Evolutionary conservation across 2,113 vertebrate genomes (phyloP), one percentile per base, ranked within the genome.

Genomic region (Neotoma lepida): DNA sequence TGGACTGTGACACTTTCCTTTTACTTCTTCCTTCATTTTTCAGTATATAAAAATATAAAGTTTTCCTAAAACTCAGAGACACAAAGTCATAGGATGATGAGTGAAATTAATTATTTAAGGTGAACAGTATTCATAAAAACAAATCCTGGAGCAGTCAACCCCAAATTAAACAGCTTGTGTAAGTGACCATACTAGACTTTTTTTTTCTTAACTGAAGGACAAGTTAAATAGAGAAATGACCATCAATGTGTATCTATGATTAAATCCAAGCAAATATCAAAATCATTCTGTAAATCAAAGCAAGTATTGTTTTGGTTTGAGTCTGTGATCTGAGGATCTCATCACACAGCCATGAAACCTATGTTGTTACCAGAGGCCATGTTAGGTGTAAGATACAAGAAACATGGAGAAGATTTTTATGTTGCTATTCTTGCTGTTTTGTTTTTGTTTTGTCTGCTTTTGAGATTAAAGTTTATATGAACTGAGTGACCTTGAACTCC

Each of bases 161-260:
- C 35, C 49, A 54, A 93, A 89, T 90, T 93, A 81, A 94, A 86
- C 78, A n/a, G 3, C 28, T 4, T 80, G 2, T 71, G 2, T 90
- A 82, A 41, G 6, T 97, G 18, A 82, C 41, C 20, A 39, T 14
- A 76, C 39, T 24, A 30, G 15, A 30, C 44, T 30, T 33, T 49
- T 56, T 58, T 26, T 86, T 44, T 20, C 66, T n/a, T 28, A 39
- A 86, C 46, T 70, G 54, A 86, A 64, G 56, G 39, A 66, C 28
- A 90, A 86, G 76, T 88, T 94, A 86, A 95, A 88, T 86, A 49
- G 44, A 33, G 93, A 94, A 88, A 86, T 92, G 80, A 20, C 74
- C 63, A 73, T 85, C 70, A 39, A 1, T 81, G 4, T 88, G 2
- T 86, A n/a, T 88, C 85, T 87, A 51, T 89, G 44, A 91, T 88